Conservation (phyloP, 2,113 vertebrate species). For the Hirundichthys speculiger region DNA sequence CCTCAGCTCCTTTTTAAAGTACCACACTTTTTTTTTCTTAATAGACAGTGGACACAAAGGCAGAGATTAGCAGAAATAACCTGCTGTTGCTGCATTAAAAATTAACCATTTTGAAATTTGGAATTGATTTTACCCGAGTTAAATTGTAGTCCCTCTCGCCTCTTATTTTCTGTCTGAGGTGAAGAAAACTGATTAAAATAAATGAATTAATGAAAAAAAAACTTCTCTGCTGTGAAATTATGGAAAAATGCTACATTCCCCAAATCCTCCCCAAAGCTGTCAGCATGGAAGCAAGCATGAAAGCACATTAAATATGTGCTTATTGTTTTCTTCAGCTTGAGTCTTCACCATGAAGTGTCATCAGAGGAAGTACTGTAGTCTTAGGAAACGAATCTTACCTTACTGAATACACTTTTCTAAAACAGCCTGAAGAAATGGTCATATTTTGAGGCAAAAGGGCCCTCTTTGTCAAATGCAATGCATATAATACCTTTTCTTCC, state of each 20-base stretch:
- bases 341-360: background rate
- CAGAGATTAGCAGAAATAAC: background rate
- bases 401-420: background rate
- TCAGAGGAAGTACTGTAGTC: background rate
- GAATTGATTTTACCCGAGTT: background rate
- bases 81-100: background rate
- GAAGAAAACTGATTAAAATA: slow-evolving; percentile 29
- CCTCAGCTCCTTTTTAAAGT: background rate
- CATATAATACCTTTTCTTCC: background rate
- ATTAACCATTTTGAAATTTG: background rate
- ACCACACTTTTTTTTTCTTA: background rate
- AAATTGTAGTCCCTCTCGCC: slow-evolving; percentile 18
- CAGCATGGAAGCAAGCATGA: background rate
- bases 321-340: slow-evolving; percentile 9
- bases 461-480: background rate
- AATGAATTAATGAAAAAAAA: background rate
- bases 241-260: slow-evolving; percentile 2
- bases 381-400: background rate
- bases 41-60: background rate
- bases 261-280: slow-evolving; percentile 4
- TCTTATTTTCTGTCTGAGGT: slow-evolving; percentile 2
- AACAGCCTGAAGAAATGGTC: background rate
- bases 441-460: background rate
- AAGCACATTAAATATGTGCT: slow-evolving; percentile 6
- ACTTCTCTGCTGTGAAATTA: slow-evolving; percentile 16